phyloP scores from a whole-genome alignment of 2,797 vertebrate species.

The Valencia hispanica region DNA sequence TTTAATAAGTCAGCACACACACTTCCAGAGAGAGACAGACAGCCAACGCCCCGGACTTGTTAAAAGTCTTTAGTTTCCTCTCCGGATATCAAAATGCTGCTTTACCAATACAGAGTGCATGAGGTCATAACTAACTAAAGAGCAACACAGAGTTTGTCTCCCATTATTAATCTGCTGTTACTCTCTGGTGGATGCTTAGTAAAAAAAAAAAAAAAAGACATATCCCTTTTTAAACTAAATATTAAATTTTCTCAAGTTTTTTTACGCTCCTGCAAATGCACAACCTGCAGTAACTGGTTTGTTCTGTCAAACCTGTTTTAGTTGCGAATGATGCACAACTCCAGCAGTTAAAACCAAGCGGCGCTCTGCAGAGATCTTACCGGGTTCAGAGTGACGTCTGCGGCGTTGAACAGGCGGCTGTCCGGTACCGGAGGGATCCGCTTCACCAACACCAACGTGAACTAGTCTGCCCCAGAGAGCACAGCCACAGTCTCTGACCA shows the following conservation, averaged over 20 bases:
- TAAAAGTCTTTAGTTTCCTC: constrained; percentile 50
- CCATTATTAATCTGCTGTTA: neutral
- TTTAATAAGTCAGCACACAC: constrained; percentile 65
- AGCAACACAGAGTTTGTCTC: neutral
- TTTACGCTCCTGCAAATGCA: neutral
- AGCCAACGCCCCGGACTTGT: constrained; percentile 76
- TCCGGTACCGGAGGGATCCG: constrained; percentile 27
- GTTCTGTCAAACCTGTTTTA: neutral
- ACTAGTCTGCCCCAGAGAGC: no score
- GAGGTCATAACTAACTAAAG: neutral
- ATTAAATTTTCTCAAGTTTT: neutral
- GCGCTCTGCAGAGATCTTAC: constrained; percentile 39
- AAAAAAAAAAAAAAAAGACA: neutral
- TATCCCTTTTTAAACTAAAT: neutral
- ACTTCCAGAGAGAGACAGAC: constrained; percentile 18
- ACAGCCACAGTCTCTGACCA: neutral
- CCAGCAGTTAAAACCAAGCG: neutral
- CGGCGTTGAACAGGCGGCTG: constrained; percentile 12
- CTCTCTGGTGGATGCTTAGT: neutral
- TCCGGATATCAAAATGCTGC: constrained; percentile 37
- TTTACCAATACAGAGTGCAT: constrained; percentile 18
- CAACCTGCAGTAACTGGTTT: neutral
- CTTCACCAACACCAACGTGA: constrained; percentile 18
- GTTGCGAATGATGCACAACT: neutral
- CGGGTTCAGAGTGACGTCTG: constrained; percentile 38